Base-by-base conservation (phyloP, 2,888 invertebrate genomes). In the Loripinus fragilis region DNA sequence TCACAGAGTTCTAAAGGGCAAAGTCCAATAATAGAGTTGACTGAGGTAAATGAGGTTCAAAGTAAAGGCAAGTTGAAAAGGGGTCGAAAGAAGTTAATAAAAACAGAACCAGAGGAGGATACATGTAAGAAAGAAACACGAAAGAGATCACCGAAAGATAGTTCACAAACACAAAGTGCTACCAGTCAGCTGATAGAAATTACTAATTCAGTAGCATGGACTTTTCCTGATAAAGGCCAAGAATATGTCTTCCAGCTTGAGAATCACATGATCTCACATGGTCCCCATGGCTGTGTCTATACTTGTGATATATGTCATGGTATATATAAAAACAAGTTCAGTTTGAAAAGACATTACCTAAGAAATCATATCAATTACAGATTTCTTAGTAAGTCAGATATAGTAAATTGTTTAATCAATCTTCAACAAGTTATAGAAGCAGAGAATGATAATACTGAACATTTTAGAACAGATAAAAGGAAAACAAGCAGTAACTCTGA, bases 281-380 rank as follows among this genome's bases (percentile, higher is more conserved):
- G 80, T 25, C 94, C 79, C 20, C 76, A 83, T 38, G 94, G 69
- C 91, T 94, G 73, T 94, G 94, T 70, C 93, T 95, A 88, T 92
- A 95, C 85, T 68, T 95, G 95, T 91, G 94, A 95, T 85, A 92
- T 95, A n/a, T 95, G 95, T 88, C 86, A 90, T 1, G 93, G 93
- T 1, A 90, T 93, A 2, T 95, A 95, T 85, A 91, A 93, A 60
- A 94, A 94, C 78, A 93, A 93, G 33, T 94, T 94, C 83, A 94
- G 94, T 83, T 89, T 95, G 15, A 94, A 95, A 79, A 90, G 94
- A 45, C 95, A 95, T 86, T 95, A 94, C 83, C 87, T 95, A 42
- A 91, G 94, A 33, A 93, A 92, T 77, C 95, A 95, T 85, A 92
- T 95, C 48, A 94, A 94, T 85, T 92, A 92, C 78, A 91, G 91